These are phyloP conservation scores for Dysidea cf. avara DNA, from an alignment of 37 sponge, comb jelly and placozoan species.

Conservation along the genomic window DNA sequence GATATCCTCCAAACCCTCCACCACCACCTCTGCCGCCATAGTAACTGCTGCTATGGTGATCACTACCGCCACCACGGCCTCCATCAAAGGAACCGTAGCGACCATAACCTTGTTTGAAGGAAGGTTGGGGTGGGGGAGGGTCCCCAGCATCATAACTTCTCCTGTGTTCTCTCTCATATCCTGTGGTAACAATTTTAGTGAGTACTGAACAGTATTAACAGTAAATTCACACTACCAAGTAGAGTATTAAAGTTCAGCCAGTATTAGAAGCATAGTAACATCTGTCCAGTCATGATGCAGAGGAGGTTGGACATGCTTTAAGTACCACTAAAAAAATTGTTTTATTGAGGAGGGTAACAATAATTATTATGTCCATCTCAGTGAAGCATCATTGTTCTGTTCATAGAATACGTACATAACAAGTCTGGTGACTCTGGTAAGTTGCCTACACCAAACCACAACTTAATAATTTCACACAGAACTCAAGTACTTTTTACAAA, in stretches of 20 bases:
- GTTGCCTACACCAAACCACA: too few relatives aligned
- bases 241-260: neutral
- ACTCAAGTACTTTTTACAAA: too few relatives aligned
- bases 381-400: too few relatives aligned
- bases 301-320: too few relatives aligned
- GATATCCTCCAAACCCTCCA: slow-evolving; percentile 18
- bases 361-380: too few relatives aligned
- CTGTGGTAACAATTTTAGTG: too few relatives aligned
- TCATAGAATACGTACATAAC: too few relatives aligned
- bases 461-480: too few relatives aligned
- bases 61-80: slow-evolving; percentile 8
- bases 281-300: neutral
- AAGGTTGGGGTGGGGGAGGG: neutral
- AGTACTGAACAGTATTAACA: too few relatives aligned
- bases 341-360: too few relatives aligned
- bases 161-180: neutral
- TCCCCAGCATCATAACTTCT: neutral
- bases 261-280: neutral
- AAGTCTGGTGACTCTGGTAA: too few relatives aligned
- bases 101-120: slow-evolving; percentile 2
- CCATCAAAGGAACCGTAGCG: neutral
- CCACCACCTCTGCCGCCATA: neutral
- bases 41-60: neutral
- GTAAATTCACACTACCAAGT: neutral
- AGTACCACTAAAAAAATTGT: too few relatives aligned